These are phyloP conservation scores for Protophormia terraenovae DNA, from an alignment of 2,888 invertebrate species.

Conservation along the genomic window DNA sequence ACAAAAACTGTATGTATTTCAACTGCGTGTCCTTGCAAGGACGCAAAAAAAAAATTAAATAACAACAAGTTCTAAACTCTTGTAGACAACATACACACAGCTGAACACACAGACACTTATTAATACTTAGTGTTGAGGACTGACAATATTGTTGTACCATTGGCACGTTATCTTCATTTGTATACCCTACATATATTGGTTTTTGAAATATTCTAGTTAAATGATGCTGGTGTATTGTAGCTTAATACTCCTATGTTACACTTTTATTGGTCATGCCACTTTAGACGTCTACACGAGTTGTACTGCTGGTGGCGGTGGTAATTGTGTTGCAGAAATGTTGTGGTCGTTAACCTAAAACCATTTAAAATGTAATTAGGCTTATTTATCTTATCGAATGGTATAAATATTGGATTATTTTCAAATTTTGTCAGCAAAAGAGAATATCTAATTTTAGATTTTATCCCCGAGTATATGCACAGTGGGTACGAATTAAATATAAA, in stretches of 20 bases:
- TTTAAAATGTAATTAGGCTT: conserved; percentile 40
- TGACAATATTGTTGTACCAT: conserved; percentile 13
- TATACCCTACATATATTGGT: conserved; percentile 6
- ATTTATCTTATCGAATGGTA: conserved; percentile 8
- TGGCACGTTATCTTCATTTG: conserved; percentile 41
- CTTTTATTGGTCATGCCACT: not conserved
- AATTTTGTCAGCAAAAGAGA: not conserved
- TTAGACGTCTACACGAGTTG: not conserved
- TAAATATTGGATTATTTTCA: conserved; percentile 8
- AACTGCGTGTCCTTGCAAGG: conserved; percentile 57
- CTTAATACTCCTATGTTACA: not conserved
- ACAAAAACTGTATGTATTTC: conserved; percentile 16
- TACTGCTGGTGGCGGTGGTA: not conserved
- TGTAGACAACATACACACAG: not conserved
- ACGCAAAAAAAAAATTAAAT: not conserved
- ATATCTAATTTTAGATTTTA: not conserved
- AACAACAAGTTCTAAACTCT: conserved; percentile 3
- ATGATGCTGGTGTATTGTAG: not conserved
- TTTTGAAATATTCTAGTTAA: not conserved
- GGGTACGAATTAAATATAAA: too few relatives aligned
- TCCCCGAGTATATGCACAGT: not conserved
- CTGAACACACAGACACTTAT: too few relatives aligned
- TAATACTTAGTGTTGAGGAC: not conserved
- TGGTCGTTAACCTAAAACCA: conserved; percentile 30
- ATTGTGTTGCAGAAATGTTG: not conserved